Evolutionary conservation across 2,888 invertebrate species (phyloP).

Genomic region (Merodon equestris): DNA sequence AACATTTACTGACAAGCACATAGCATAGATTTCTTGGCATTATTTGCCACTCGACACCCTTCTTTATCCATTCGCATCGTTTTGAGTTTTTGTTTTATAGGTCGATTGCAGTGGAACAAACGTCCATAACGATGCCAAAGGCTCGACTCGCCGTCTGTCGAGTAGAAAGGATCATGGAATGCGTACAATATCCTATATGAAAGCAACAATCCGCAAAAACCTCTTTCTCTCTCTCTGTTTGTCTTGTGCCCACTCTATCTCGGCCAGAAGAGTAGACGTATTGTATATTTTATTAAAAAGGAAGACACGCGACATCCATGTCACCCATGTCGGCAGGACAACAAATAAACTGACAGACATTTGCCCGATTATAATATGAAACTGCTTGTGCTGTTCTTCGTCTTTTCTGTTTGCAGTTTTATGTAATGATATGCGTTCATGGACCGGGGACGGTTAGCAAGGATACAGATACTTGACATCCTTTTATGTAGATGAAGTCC

Average conservation of each 20-base stretch:
- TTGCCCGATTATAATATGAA: constrained; percentile 54
- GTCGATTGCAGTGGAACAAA: constrained; percentile 41
- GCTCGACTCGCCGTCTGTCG: constrained; percentile 27
- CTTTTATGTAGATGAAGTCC: constrained; percentile 17
- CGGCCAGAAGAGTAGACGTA: constrained; percentile 20
- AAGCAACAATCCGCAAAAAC: too few relatives aligned
- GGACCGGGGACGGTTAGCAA: constrained; percentile 17
- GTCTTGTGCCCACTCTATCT: too few relatives aligned
- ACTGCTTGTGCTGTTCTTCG: constrained; percentile 6
- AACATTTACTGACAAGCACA: constrained; percentile 53
- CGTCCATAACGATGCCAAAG: constrained; percentile 33
- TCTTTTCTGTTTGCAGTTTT: constrained; percentile 11
- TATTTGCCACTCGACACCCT: constrained; percentile 2
- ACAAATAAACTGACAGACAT: constrained; percentile 61
- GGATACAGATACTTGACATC: constrained; percentile 43
- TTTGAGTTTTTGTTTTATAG: constrained; percentile 44
- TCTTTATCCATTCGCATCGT: constrained; percentile 1
- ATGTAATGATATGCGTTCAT: constrained; percentile 44
- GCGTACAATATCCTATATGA: constrained; percentile 40
- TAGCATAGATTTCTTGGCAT: constrained; percentile 54
- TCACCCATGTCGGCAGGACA: constrained; percentile 49
- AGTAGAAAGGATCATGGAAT: constrained; percentile 56
- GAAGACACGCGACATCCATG: constrained; percentile 49
- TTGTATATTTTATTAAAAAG: constrained; percentile 45
- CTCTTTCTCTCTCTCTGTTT: too few relatives aligned